Base-by-base conservation (phyloP, 2,113 vertebrate species). In the Rhagologus leucostigma region DNA sequence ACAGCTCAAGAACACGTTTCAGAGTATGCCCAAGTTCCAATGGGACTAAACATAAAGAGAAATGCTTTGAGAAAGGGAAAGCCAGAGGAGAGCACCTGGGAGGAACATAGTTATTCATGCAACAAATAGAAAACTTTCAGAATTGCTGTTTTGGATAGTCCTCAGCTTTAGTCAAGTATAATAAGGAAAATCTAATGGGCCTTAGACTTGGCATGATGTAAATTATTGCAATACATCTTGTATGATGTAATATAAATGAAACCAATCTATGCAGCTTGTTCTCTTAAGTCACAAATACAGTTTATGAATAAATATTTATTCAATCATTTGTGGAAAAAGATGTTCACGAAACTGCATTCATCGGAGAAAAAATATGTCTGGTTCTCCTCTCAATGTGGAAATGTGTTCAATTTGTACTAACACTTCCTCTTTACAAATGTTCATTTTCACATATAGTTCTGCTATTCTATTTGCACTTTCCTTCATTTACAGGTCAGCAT, bases 221-320 rank as follows among this genome's bases (percentile, higher is more conserved):
- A 95, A 84, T 85, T 92, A 89, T 65, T 84, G 70, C 65, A 77
- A 4, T 70, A 69, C 26, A 21, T 77, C 57, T 21, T 44, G 24
- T 49, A 47, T 76, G 71, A 73, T 79, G 46, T 80, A 62, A 42
- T 73, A 57, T 52, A 95, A 92, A 89, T 89, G 56, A 94, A 92
- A 84, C 32, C 80, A 89, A 75, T 93, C 84, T 90, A 32, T 82
- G 56, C 69, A 84, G 29, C 60, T 86, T 91, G 55, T 84, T 89
- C 52, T 87, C 73, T 95, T 89, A 91, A 95, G 83, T 91, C 83
- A 70, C 84, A 94, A 92, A 91, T 91, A 74, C 8, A 92, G 84
- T 95, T 96, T 95, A 92, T 82, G 76, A 84, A 81, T 89, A 96
- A 95, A 90, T 95, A 96, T 95, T 93, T 96, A 84, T 94, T 92